phyloP scores from a whole-genome alignment of 92 coral and sea anemone genomes.

The Epizoanthus rinbou region DNA sequence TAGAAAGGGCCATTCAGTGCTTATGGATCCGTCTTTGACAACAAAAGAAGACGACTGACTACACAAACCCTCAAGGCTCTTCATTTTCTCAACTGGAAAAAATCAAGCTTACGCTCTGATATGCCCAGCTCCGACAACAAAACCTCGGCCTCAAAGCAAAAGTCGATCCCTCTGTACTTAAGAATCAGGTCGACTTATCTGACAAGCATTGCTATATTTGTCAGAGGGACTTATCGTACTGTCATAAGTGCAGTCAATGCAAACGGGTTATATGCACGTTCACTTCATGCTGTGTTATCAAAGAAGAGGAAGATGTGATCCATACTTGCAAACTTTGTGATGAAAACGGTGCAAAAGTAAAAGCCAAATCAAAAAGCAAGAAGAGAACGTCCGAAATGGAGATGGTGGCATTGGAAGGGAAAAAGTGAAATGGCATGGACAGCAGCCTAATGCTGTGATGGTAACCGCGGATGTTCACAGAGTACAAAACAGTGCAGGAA shows the following conservation, averaged over 20 bases:
- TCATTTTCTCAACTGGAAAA: slow-evolving; percentile 49
- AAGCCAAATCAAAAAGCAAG: slow-evolving; percentile 4
- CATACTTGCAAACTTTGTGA: slow-evolving; percentile 15
- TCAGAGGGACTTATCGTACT: slow-evolving; percentile 14
- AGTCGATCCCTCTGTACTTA: slow-evolving; percentile 26
- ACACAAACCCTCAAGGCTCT: slow-evolving; percentile 38
- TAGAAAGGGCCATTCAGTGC: slow-evolving; percentile 39
- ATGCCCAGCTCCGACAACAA: slow-evolving; percentile 9
- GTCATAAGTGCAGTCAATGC: slow-evolving; percentile 13
- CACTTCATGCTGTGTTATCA: slow-evolving; percentile 24
- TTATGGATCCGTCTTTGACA: slow-evolving; percentile 10
- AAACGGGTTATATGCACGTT: slow-evolving; percentile 33
- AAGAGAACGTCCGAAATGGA: too few relatives aligned
- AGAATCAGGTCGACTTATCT: slow-evolving; percentile 5
- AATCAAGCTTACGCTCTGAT: not conserved
- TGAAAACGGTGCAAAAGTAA: slow-evolving; percentile 5
- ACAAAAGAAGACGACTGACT: slow-evolving; percentile 23
- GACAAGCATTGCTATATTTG: slow-evolving; percentile 9
- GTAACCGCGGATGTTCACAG: not conserved
- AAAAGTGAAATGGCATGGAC: not conserved
- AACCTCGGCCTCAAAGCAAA: slow-evolving; percentile 15
- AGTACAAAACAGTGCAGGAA: slow-evolving; percentile 10
- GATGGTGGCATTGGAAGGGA: slow-evolving; percentile 18
- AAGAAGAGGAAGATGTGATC: slow-evolving; percentile 3
- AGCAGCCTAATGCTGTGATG: not conserved